A percentile compares a stretch with the other conserved stretches of the same genome.
phyloP scores from a whole-genome alignment of 2,113 vertebrate genomes.

The Istiophorus platypterus region DNA sequence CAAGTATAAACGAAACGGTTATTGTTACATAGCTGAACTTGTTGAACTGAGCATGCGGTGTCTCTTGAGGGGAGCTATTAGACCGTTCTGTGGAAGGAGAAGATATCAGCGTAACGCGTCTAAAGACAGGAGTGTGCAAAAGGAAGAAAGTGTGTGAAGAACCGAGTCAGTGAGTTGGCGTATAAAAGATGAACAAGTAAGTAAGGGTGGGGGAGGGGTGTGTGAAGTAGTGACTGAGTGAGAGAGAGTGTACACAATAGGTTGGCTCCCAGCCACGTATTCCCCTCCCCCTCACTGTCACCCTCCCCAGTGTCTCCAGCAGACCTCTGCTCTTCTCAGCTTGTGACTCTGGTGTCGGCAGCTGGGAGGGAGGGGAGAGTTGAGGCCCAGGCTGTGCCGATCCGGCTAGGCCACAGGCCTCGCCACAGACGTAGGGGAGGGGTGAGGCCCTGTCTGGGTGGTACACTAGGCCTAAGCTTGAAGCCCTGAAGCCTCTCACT shows the following conservation, averaged over 20 bases:
- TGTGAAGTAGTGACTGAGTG: conserved; percentile 73
- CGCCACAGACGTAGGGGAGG: conserved; percentile 66
- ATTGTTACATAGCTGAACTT: conserved; percentile 29
- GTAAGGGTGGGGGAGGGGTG: conserved; percentile 76
- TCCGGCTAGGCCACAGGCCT: conserved; percentile 78
- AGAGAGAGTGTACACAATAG: conserved; percentile 82
- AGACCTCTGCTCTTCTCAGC: conserved; percentile 73
- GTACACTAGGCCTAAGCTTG: conserved; percentile 63
- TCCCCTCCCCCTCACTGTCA: conserved; percentile 81
- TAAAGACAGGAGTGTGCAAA: conserved; percentile 23
- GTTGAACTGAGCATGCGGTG: conserved; percentile 27
- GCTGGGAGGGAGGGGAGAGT: conserved; percentile 78
- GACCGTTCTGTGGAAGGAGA: conserved; percentile 21
- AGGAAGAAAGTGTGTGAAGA: conserved; percentile 46
- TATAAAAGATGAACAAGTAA: conserved; percentile 78
- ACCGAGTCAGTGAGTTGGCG: conserved; percentile 66
- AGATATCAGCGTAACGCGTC: conserved; percentile 32
- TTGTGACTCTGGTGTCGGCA: conserved; percentile 78
- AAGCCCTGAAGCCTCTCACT: conserved; percentile 38
- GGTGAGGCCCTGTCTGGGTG: conserved; percentile 73
- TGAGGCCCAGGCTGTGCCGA: conserved; percentile 77
- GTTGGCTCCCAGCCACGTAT: conserved; percentile 82
- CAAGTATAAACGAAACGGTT: neutral
- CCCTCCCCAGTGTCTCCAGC: conserved; percentile 78
- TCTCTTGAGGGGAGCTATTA: conserved; percentile 25